Evolutionary conservation across 2,888 invertebrate species (phyloP), one percentile per base, ranked within the genome.

Genomic region (Cyclophora punctaria): DNA sequence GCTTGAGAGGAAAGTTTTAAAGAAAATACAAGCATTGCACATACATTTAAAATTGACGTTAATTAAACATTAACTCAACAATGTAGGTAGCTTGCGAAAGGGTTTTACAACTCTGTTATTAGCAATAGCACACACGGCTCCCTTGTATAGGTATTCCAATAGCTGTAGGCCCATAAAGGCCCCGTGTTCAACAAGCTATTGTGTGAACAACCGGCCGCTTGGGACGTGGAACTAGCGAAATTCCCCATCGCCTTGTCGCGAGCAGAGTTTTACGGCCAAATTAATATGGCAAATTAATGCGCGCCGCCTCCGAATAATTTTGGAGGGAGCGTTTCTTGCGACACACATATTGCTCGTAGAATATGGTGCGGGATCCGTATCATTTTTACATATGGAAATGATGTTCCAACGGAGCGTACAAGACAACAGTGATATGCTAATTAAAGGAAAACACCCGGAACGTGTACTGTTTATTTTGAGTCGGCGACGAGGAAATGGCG

Each of bases 261-360:
- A 82, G 63, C 88, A 85, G 86, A 89, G 87, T 89, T 89, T 89
- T 89, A 89, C 89, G 81, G 83, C 83, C 79, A 89, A 89, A 89
- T 89, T 89, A 89, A 89, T 89, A 89, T 89, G 83, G 88, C 89
- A 89, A 89, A 89, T 89, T 89, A 89, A 89, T 89, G 88, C 87
- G 83, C 78, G 73, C 70, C 78, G 71, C 69, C 72, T 80, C 80
- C 77, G 89, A 84, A 89, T 88, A 89, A 89, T 89, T 88, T 89
- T 78, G 78, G 66, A 63, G 71, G 72, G 80, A 78, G 81, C 68
- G 71, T 68, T 85, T 80, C 86, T 84, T 86, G 84, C 81, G 83
- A 81, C 77, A 58, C 48, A 55, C 60, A 57, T 57, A 60, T 61
- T 59, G 60, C 57, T 48, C 45, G 7, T 41, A 47, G 48, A 47